Percentiles rank a stretch among this genome's conserved stretches.
phyloP scores from a whole-genome alignment of 2,888 invertebrate genomes.

The Idaea aversata region DNA sequence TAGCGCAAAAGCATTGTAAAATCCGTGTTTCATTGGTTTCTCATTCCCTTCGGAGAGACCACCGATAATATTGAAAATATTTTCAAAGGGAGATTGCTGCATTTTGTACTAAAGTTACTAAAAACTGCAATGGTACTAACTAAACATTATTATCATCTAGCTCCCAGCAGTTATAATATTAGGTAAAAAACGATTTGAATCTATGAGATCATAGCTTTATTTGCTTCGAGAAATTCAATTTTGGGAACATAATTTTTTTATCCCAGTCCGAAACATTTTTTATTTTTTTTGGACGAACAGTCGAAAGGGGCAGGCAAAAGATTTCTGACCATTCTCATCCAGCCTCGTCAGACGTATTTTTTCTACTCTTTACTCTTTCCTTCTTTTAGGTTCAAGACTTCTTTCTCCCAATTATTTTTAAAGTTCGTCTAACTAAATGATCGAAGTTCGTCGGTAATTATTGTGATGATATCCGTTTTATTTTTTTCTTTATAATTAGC shows the following conservation, averaged over 20 bases:
- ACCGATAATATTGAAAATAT: constrained; percentile 84
- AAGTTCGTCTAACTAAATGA: too few species aligned
- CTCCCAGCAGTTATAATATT: constrained; percentile 2
- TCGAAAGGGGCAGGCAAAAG: too few species aligned
- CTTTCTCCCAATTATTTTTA: too few species aligned
- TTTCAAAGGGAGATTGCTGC: constrained; percentile 83
- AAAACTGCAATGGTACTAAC: constrained; percentile 17
- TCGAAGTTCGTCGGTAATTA: too few species aligned
- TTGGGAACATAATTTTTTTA: neutral
- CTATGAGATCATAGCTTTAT: constrained; percentile 2
- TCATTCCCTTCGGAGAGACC: constrained; percentile 88
- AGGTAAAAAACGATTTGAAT: neutral
- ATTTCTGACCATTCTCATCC: neutral
- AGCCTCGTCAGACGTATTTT: neutral
- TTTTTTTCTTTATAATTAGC: too few species aligned
- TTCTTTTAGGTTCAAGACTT: too few species aligned
- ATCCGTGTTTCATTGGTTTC: constrained; percentile 94
- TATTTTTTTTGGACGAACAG: too few species aligned
- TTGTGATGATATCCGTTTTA: too few species aligned
- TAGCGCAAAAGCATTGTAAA: constrained; percentile 93
- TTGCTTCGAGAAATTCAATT: constrained; percentile 1
- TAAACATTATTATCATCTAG: constrained; percentile 4
- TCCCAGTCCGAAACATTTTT: neutral
- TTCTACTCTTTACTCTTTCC: neutral
- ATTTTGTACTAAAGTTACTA: constrained; percentile 33